Evolutionary conservation across 2,888 invertebrate species (phyloP).

Genomic region (Drosophila ochracea): DNA sequence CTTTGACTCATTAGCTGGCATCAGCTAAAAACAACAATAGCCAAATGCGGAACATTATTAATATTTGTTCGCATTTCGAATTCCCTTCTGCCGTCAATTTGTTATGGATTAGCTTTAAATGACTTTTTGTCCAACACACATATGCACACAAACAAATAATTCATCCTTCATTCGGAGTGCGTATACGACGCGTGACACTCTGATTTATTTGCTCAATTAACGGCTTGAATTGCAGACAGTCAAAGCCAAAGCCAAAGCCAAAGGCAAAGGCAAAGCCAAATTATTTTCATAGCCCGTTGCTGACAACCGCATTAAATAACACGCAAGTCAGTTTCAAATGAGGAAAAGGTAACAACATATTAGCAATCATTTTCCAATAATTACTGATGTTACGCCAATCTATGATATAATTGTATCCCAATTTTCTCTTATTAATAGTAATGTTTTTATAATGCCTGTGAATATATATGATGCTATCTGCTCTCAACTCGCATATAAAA

Average conservation of each 20-base stretch:
- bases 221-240: conserved; percentile 16
- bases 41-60: conserved; percentile 51
- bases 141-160: neutral
- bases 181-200: conserved; percentile 39
- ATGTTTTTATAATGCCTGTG: neutral
- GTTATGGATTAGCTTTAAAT: conserved; percentile 55
- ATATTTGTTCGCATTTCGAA: conserved; percentile 45
- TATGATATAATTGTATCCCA: neutral
- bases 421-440: neutral
- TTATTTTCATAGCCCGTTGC: conserved; percentile 14
- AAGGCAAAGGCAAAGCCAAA: conserved; percentile 35
- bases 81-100: conserved; percentile 34
- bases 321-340: neutral
- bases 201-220: conserved; percentile 55
- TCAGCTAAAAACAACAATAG: conserved; percentile 39
- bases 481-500: neutral
- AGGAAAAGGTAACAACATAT: neutral
- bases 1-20: conserved; percentile 46
- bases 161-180: conserved; percentile 12
- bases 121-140: conserved; percentile 16
- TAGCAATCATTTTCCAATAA: neutral
- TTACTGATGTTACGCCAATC: neutral
- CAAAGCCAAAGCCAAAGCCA: conserved; percentile 32
- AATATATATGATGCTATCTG: neutral
- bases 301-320: neutral